Conservation (phyloP, 2,888 invertebrate genomes). For the Oscheius onirici region DNA sequence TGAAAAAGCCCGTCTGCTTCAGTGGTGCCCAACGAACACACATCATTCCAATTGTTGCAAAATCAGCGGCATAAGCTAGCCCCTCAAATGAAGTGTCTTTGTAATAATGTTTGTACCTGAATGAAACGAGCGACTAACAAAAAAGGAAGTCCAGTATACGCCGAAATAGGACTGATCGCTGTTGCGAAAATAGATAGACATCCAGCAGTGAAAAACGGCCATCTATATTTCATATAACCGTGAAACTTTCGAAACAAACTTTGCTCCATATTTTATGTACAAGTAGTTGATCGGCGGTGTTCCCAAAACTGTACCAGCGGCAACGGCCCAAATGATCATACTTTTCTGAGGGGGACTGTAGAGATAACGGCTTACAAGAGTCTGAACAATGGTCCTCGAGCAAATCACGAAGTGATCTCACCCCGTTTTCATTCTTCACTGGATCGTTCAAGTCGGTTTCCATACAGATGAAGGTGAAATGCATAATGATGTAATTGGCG, state of each 20-base stretch:
- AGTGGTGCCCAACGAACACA: constrained; percentile 65
- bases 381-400: constrained; percentile 48
- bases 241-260: constrained; percentile 3
- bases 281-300: constrained; percentile 61
- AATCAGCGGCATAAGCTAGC: constrained; percentile 51
- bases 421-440: constrained; percentile 41
- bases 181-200: constrained; percentile 49
- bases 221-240: constrained; percentile 21
- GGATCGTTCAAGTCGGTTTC: constrained; percentile 46
- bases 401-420: constrained; percentile 10
- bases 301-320: constrained; percentile 59
- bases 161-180: constrained; percentile 46
- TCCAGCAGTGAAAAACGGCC: constrained; percentile 57
- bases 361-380: constrained; percentile 48
- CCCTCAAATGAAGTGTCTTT: constrained; percentile 32
- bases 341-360: constrained; percentile 58
- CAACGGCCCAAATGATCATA: constrained; percentile 60
- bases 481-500: constrained; percentile 59
- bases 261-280: constrained; percentile 60
- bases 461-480: constrained; percentile 63
- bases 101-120: constrained; percentile 38
- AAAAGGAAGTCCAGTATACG: constrained; percentile 41
- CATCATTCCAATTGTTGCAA: constrained; percentile 57
- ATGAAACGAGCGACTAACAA: constrained; percentile 49
- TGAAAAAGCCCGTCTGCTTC: constrained; percentile 62